phyloP scores from a whole-genome alignment of 92 coral and sea anemone genomes.

The Micromussa lordhowensis region DNA sequence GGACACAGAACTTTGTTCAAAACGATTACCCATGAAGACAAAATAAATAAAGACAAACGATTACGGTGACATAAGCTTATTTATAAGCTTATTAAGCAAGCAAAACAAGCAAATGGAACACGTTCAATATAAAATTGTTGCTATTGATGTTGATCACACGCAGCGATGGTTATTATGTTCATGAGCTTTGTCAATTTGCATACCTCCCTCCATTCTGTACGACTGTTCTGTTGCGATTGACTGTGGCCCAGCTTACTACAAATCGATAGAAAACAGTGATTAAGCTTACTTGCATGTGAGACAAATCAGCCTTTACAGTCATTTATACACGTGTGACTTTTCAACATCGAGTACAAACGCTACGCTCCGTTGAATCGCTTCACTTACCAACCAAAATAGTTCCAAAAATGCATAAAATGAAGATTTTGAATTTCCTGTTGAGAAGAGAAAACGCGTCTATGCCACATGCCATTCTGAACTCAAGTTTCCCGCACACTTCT shows the following conservation, averaged over 20 bases:
- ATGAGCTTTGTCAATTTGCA: background rate
- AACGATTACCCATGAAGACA: background rate
- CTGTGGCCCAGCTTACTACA: constrained; percentile 77
- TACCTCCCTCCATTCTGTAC: constrained; percentile 46
- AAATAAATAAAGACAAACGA: background rate
- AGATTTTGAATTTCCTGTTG: constrained; percentile 63
- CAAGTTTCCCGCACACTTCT: background rate
- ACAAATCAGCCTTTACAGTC: background rate
- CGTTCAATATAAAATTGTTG: background rate
- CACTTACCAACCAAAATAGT: constrained; percentile 80
- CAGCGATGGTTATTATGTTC: background rate
- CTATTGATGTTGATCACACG: background rate
- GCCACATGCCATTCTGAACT: constrained; percentile 63
- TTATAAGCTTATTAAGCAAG: background rate
- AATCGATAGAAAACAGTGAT: background rate
- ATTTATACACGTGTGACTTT: constrained; percentile 2
- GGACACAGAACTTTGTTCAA: no score
- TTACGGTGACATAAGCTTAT: background rate
- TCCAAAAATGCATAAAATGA: constrained; percentile 54
- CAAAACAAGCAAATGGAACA: background rate
- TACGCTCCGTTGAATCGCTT: background rate
- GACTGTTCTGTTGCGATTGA: constrained; percentile 41
- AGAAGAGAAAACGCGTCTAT: constrained; percentile 79
- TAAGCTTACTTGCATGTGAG: background rate
- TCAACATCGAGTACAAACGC: background rate